These are phyloP conservation scores for Cephus pygmeus DNA, from an alignment of 2,888 invertebrate species.

Conservation along the genomic window DNA sequence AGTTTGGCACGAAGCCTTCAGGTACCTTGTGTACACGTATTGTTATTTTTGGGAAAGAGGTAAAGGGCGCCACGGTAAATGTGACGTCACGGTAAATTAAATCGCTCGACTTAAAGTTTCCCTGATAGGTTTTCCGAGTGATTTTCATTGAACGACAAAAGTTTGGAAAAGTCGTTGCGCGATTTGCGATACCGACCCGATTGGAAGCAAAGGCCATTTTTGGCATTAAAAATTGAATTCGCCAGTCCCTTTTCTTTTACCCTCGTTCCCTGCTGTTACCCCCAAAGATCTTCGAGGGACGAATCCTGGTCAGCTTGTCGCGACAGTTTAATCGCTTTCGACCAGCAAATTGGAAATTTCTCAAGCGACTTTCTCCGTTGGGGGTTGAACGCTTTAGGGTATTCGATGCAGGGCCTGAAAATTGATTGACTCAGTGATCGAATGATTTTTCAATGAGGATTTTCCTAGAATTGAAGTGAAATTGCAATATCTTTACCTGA, in stretches of 20 bases:
- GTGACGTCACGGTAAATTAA: not conserved
- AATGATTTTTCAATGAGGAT: not conserved
- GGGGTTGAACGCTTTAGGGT: not conserved
- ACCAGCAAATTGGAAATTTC: not conserved
- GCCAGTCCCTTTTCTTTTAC: not conserved
- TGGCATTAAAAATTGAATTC: not conserved
- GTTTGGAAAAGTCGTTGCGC: not conserved
- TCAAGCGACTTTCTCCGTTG: not conserved
- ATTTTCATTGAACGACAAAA: not conserved
- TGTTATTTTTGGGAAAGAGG: not conserved
- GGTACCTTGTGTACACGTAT: not conserved
- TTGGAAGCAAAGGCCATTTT: not conserved
- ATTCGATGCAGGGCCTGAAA: not conserved
- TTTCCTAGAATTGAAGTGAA: not conserved
- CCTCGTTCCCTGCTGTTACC: not conserved
- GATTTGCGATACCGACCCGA: not conserved
- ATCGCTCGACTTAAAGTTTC: not conserved
- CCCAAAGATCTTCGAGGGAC: not conserved
- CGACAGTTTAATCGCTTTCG: not conserved
- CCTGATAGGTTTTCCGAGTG: not conserved
- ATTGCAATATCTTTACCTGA: not conserved
- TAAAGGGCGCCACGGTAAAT: not conserved
- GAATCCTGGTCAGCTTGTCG: not conserved
- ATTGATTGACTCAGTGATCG: not conserved
- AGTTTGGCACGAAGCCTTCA: not conserved